phyloP scores from a whole-genome alignment of 1,140 invertebrate genomes.

The Aradophagus sp. region DNA sequence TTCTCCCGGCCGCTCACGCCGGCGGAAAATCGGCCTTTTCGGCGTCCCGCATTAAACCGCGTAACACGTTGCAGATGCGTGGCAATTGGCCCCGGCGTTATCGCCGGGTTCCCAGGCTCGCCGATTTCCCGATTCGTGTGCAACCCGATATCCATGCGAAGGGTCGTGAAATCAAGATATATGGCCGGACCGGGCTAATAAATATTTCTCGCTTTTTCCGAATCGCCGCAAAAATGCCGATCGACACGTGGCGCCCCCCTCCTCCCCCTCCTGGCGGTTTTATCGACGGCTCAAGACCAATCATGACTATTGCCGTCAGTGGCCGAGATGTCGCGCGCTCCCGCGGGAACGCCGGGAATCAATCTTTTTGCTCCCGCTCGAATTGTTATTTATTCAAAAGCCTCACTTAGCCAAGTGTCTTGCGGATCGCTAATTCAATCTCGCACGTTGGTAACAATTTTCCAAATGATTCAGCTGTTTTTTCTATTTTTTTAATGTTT shows the following conservation, averaged over 20 bases:
- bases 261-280: slow-evolving; percentile 70
- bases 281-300: slow-evolving; percentile 67
- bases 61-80: slow-evolving; percentile 65
- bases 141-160: slow-evolving; percentile 73
- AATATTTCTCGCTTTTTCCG: slow-evolving; percentile 62
- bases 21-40: slow-evolving; percentile 29
- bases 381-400: no score
- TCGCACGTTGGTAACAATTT: no score
- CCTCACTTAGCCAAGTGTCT: no score
- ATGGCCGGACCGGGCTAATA: slow-evolving; percentile 65
- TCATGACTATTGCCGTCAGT: slow-evolving; percentile 63
- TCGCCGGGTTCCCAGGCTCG: slow-evolving; percentile 66
- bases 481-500: no score
- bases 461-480: no score
- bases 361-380: no score
- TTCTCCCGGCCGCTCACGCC: no score
- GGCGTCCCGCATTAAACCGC: slow-evolving; percentile 61
- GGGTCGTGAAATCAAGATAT: slow-evolving; percentile 75
- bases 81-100: slow-evolving; percentile 65
- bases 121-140: slow-evolving; percentile 73
- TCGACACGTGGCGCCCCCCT: slow-evolving; percentile 64
- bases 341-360: no score
- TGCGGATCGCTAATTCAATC: no score
- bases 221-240: slow-evolving; percentile 48
- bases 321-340: no score